These are phyloP conservation scores for Drosophila quadrilineata DNA, from an alignment of 1,140 invertebrate species.

Conservation along the genomic window DNA sequence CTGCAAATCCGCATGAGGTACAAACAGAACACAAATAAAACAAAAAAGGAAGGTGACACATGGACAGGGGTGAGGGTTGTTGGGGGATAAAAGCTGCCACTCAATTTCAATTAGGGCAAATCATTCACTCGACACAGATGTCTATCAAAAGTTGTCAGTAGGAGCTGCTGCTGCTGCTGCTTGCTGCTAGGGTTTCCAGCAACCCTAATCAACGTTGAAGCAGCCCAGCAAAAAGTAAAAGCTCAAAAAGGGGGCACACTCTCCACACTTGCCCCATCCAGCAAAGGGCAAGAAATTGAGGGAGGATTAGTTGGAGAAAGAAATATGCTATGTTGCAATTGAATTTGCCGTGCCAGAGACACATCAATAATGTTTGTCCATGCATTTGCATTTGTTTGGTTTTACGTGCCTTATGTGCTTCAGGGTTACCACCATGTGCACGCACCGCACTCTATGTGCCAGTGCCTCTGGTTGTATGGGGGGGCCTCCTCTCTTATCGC, in stretches of 20 bases:
- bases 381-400: conserved; percentile 67
- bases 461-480: neutral
- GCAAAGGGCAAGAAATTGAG: neutral
- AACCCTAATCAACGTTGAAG: conserved; percentile 46
- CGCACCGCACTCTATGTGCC: conserved; percentile 29
- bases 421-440: conserved; percentile 70
- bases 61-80: neutral
- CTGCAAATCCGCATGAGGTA: conserved; percentile 3
- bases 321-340: conserved; percentile 38
- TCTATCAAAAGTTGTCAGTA: conserved; percentile 6
- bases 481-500: conserved; percentile 55
- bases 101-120: conserved; percentile 58
- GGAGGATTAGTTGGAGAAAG: neutral
- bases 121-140: conserved; percentile 26
- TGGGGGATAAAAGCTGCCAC: conserved; percentile 28
- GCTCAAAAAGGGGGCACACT: conserved; percentile 7
- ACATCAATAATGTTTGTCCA: conserved; percentile 58
- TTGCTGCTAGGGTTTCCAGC: conserved; percentile 4
- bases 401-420: conserved; percentile 51
- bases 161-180: conserved; percentile 1
- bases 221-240: conserved; percentile 1
- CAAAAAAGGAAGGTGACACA: conserved; percentile 15
- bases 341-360: conserved; percentile 62
- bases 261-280: no score
- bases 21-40: neutral